These are phyloP conservation scores for Lasioglossum albipes DNA, from an alignment of 1,140 invertebrate species.

Conservation along the genomic window DNA sequence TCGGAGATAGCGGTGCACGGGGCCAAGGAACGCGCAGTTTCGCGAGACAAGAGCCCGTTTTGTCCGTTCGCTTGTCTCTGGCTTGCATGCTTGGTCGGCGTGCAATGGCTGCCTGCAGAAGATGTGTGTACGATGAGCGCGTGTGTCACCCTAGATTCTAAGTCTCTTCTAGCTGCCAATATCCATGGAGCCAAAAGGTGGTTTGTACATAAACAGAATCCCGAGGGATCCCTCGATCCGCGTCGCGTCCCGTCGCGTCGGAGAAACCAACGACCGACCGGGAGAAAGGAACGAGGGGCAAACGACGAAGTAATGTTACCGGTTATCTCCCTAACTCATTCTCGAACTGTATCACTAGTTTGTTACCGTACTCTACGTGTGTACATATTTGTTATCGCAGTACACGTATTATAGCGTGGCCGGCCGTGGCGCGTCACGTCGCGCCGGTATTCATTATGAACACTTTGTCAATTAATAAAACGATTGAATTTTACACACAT, in stretches of 20 bases:
- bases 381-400: conserved; percentile 78
- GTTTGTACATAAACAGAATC: conserved; percentile 52
- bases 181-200: conserved; percentile 21
- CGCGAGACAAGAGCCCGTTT: conserved; percentile 20
- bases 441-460: conserved; percentile 79
- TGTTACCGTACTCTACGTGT: conserved; percentile 76
- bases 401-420: conserved; percentile 58
- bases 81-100: conserved; percentile 55
- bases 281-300: not conserved
- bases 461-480: conserved; percentile 81
- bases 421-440: conserved; percentile 23
- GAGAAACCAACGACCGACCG: not conserved
- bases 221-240: not conserved
- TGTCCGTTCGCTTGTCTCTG: conserved; percentile 65
- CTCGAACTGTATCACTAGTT: conserved; percentile 78
- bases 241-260: no score
- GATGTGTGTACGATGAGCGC: conserved; percentile 30
- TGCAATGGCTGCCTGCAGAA: conserved; percentile 39
- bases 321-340: conserved; percentile 64
- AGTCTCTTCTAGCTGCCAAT: conserved; percentile 57
- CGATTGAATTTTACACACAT: conserved; percentile 76
- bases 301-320: conserved; percentile 18
- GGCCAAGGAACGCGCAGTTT: conserved; percentile 25
- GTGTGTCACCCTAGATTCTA: conserved; percentile 34
- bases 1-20: not conserved